Percentiles rank a stretch among this genome's conserved stretches.
Conservation (phyloP, 1,140 invertebrate species). For the Mamestra configurata region DNA sequence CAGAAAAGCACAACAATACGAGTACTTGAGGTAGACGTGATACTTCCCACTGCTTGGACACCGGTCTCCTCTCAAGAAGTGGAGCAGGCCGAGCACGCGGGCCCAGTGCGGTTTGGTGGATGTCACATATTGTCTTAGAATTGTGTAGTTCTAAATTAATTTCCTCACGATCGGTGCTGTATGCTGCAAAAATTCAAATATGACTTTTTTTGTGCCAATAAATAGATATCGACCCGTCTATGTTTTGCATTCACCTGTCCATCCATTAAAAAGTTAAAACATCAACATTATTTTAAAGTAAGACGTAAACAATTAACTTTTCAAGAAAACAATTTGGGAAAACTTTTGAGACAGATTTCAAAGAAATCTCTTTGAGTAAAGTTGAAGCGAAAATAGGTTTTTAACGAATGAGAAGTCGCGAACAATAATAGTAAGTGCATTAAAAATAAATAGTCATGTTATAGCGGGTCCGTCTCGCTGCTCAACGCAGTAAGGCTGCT, state of each 20-base stretch:
- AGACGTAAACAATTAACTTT: slow-evolving; percentile 6
- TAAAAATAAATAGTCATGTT: slow-evolving; percentile 35
- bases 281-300: not conserved
- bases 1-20: too few species aligned
- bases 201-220: not conserved
- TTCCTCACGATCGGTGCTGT: too few species aligned
- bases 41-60: too few species aligned
- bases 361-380: slow-evolving; percentile 28
- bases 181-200: not conserved
- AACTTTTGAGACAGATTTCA: slow-evolving; percentile 39
- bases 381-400: slow-evolving; percentile 35
- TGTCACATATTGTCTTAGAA: too few species aligned
- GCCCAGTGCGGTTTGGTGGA: too few species aligned
- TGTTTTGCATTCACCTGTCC: not conserved
- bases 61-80: too few species aligned
- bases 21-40: too few species aligned
- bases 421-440: slow-evolving; percentile 43
- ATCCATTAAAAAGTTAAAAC: not conserved
- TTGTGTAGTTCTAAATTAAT: too few species aligned
- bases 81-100: too few species aligned
- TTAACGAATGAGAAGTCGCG: slow-evolving; percentile 37
- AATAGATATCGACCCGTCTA: not conserved
- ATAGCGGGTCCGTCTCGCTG: slow-evolving; percentile 15
- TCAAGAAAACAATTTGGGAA: slow-evolving; percentile 17
- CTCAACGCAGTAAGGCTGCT: not conserved